Evolutionary conservation across 2,113 vertebrate species (phyloP), one percentile per base, ranked within the genome.

Genomic region (Rhinolophus ferrumequinum): DNA sequence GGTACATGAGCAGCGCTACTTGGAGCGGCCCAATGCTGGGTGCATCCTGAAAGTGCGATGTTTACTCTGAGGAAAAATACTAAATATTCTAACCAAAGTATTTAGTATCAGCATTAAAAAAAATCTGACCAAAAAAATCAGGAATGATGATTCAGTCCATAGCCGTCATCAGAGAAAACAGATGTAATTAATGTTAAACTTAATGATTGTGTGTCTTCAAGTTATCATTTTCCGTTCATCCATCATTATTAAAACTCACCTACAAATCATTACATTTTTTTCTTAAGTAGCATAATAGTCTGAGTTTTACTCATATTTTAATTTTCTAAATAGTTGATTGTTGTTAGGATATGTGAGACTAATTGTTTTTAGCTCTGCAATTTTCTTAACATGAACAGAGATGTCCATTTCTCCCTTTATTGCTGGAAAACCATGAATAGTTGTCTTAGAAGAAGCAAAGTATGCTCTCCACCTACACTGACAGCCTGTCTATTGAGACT

Each of bases 111-210:
- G 11, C 73, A 52, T 64, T n/a, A 47, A n/a, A 88, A 50, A 70
- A 73, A 19, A 15, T 54, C n/a, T 18, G 54, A 41, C 7, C 7
- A 62, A 44, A 41, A 94, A 35, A 26, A 28, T 21, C n/a, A 77
- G 12, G 50, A 70, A 84, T 70, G n/a, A 67, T 1, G 0, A 67
- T 8, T 33, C 83, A 80, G 33, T 26, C 6, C 5, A 16, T 6
- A 69, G 75, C 6, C 30, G 77, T 62, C 87, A 77, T 70, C 62
- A 21, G 86, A 87, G 81, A 84, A 35, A 72, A 75, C 50, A 83
- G 87, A 30, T 47, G 9, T 33, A 64, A 64, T 92, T 79, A 64
- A 28, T 52, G n/a, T 47, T 50, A 67, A 30, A 28, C 13, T 50
- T 79, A 62, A 38, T 41, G 35, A 64, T 58, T 69, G 81, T 67